Evolutionary conservation across 2,888 invertebrate species (phyloP), one percentile per base, ranked within the genome.

Genomic region (Chrysomela aeneicollis): DNA sequence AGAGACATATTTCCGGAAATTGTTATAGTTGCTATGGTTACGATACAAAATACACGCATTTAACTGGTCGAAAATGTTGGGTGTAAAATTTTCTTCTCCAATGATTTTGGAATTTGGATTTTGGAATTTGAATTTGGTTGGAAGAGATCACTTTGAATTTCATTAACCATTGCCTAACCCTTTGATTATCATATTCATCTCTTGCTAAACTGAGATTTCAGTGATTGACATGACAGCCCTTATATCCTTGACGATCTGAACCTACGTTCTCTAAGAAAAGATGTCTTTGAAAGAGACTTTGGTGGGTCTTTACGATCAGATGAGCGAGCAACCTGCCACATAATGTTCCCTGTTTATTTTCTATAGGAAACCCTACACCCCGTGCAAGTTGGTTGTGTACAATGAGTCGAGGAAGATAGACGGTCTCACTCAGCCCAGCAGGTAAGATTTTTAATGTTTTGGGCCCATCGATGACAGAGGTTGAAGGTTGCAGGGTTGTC

Each of bases 341-440:
- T 49, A 58, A 47, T 42, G 42, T 42, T 59, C 52, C 61, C 53
- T 59, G 54, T 65, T 65, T 62, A 65, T 65, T 65, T 65, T 65
- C 46, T 59, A 61, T 30, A 62, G 50, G 65, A 65, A 65, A 65
- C 59, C 61, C 65, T 54, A 65, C 47, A 65, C 65, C 37, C 42
- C 9, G 9, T 35, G 12, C 35, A 12, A 35, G 35, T 26, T 26
- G 26, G n/a, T 35, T 35, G 35, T 12, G 35, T 35, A 35, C 35
- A 35, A 35, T 35, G 35, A 35, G 35, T 10, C 12, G 35, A 10
- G 12, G 35, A 35, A 35, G 35, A 35, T 35, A 35, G 35, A 10
- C 10, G 35, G 8, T 35, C 10, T 12, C n/a, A n/a, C n/a, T n/a
- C n/a, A n/a, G 9, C 35, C 9, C 35, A 35, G 35, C 35, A 35